Base-by-base conservation (phyloP, 2,797 vertebrate species). In the Bufotes viridis region DNA sequence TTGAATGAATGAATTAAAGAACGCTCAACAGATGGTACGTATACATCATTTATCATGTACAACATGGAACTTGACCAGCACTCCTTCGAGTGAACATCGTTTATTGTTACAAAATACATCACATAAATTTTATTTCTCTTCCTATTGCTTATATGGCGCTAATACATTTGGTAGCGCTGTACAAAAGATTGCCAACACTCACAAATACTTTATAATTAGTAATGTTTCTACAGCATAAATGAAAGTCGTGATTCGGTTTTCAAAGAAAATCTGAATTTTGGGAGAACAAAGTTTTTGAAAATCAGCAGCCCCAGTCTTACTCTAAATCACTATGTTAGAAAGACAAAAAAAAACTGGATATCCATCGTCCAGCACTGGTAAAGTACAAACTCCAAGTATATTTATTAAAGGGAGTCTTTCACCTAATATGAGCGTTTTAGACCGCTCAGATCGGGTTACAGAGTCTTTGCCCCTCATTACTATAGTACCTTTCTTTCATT, bases 11-110 rank as follows among this genome's bases (percentile, higher is more conserved):
- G 42, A 65, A 76, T 78, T 63, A 85, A 58, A 85, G 34, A 61
- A 65, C 8, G 18, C 11, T 80, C 58, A 49, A 87, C 29, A 75
- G 8, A 42, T 14, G 7, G 80, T 61, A 22, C 53, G 57, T 75
- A 82, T 61, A 74, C 29, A 63, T 24, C 18, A 63, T 60, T 87
- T 75, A 81, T 78, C 57, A 87, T 61, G 34, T 82, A 87, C 86
- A 87, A 81, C 72, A 42, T 60, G 15, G 61, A 51, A 72, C 69
- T 75, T 82, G 42, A 87, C 79, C 78, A 87, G 86, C 86, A 82
- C 79, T 87, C 78, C 22, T 49, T 14, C 10, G 78, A 81, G 78
- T 60, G 85, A 60, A 87, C 85, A 87, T 34, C 20, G 70, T 26
- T 60, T 24, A 22, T 81, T 81, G 22, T 81, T 78, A 69, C 53